These are phyloP conservation scores for Mus spretus DNA, from an alignment of 2,797 vertebrate genomes.

Conservation along the genomic window DNA sequence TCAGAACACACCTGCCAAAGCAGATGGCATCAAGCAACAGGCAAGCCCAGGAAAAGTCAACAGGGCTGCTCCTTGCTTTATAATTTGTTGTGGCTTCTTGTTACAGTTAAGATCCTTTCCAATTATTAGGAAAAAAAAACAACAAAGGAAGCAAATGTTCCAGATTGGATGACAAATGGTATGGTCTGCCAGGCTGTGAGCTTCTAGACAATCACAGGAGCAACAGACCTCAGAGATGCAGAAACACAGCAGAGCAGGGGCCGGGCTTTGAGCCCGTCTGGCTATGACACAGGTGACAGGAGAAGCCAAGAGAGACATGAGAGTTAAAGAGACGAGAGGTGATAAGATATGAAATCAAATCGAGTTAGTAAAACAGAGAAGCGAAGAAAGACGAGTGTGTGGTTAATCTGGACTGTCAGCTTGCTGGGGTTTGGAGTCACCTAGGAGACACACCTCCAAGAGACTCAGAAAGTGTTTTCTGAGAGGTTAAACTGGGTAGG, in stretches of 20 bases:
- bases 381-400: not conserved
- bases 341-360: not conserved
- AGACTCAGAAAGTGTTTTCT: not conserved
- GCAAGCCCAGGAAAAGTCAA: no score
- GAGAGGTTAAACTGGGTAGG: not conserved
- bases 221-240: not conserved
- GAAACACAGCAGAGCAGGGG: not conserved
- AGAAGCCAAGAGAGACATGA: not conserved
- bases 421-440: not conserved
- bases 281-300: not conserved
- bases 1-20: not conserved
- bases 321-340: not conserved
- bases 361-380: not conserved
- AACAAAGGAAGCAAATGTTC: not conserved
- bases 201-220: rapidly evolving
- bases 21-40: rapidly evolving
- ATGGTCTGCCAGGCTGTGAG: rapidly evolving
- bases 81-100: no score
- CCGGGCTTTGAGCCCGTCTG: not conserved
- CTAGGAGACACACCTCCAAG: not conserved
- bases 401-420: not conserved
- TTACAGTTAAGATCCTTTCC: not conserved
- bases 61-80: not conserved
- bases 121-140: not conserved
- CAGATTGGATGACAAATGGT: not conserved